A percentile compares a stretch with the other conserved stretches of the same genome.
These are phyloP conservation scores for Cephus pygmeus DNA, from an alignment of 2,888 invertebrate species.

Conservation along the genomic window DNA sequence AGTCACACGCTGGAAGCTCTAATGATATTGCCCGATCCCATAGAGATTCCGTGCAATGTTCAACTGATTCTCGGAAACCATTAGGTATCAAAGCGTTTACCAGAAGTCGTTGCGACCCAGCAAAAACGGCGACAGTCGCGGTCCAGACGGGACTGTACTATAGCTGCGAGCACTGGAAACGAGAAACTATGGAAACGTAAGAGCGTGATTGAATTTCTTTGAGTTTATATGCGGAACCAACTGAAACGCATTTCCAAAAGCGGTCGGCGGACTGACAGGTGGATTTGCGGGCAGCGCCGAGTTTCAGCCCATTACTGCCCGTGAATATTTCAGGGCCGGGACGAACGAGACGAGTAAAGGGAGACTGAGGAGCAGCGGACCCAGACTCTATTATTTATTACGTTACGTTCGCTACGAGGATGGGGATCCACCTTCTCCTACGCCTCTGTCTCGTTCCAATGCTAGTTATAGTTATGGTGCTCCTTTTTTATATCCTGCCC, in stretches of 20 bases:
- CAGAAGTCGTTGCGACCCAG: neutral
- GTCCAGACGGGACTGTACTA: no score
- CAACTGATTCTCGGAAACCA: neutral
- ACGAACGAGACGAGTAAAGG: conserved; percentile 19
- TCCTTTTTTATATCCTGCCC: neutral
- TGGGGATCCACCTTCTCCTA: conserved; percentile 26
- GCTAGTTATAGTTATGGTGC: neutral
- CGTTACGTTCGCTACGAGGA: conserved; percentile 42
- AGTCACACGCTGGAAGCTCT: neutral
- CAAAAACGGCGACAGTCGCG: neutral
- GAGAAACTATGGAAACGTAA: neutral
- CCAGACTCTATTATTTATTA: conserved; percentile 56
- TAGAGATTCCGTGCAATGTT: neutral
- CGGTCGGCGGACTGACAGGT: conserved; percentile 30
- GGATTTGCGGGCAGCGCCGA: conserved; percentile 19
- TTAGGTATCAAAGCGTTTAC: neutral
- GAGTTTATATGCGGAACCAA: neutral
- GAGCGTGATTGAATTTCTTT: neutral
- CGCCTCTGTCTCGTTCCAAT: conserved; percentile 9
- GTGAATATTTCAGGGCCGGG: conserved; percentile 47
- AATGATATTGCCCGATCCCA: neutral
- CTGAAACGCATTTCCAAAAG: neutral
- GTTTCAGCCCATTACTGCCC: conserved; percentile 45
- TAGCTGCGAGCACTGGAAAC: neutral
- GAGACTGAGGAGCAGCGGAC: conserved; percentile 39